Conservation (phyloP, 1,140 invertebrate genomes). For the Drosophila orena region DNA sequence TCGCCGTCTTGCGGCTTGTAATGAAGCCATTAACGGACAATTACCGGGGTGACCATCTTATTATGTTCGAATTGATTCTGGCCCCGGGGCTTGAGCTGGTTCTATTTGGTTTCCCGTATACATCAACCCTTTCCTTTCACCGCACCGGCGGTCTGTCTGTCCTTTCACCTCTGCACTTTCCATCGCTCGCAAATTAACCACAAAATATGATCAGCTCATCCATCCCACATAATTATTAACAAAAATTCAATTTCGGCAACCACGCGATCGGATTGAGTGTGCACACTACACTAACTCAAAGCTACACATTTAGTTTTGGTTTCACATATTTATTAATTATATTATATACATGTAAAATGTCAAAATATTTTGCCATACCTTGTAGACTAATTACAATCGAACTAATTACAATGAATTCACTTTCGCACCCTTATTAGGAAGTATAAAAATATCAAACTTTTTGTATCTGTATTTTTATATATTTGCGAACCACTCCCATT, state of each 20-base stretch:
- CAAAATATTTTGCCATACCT: neutral
- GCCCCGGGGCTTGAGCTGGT: slow-evolving; percentile 11
- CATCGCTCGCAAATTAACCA: slow-evolving; percentile 28
- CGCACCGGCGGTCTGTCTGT: neutral
- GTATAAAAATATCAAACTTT: neutral
- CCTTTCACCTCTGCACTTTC: slow-evolving; percentile 51
- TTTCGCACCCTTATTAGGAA: neutral
- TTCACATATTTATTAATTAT: too few species aligned
- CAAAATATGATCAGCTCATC: slow-evolving; percentile 53
- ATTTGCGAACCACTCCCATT: neutral
- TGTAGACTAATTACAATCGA: too few species aligned
- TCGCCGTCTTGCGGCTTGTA: slow-evolving; percentile 53
- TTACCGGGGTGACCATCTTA: slow-evolving; percentile 58
- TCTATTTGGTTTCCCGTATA: slow-evolving; percentile 17
- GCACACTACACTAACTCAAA: neutral
- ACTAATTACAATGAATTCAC: neutral
- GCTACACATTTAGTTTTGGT: neutral
- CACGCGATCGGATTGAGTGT: slow-evolving; percentile 14
- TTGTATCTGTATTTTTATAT: neutral
- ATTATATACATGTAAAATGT: neutral
- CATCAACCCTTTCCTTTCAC: slow-evolving; percentile 27
- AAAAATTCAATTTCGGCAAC: slow-evolving; percentile 37
- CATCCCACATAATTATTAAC: slow-evolving; percentile 34
- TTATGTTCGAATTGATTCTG: slow-evolving; percentile 61
- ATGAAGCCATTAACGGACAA: slow-evolving; percentile 77